phyloP scores from a whole-genome alignment of 1,140 invertebrate species.

The Ceratosolen solmsi region DNA sequence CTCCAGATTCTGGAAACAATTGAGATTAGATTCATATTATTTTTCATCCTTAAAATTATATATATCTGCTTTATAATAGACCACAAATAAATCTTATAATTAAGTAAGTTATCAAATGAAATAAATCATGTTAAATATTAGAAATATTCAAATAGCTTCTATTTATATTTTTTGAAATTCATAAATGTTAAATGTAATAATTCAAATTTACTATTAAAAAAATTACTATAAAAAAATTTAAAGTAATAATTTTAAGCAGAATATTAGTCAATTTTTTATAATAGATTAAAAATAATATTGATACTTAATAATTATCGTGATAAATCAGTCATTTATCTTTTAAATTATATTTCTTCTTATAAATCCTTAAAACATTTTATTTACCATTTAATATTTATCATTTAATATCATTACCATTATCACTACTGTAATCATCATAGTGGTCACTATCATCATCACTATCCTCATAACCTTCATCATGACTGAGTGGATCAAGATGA shows the following conservation, averaged over 20 bases:
- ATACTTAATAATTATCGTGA: too few species aligned
- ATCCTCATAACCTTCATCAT: constrained; percentile 84
- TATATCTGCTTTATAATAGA: too few species aligned
- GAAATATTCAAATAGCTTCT: too few species aligned
- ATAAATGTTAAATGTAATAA: not conserved
- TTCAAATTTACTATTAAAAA: not conserved
- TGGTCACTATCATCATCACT: constrained; percentile 87
- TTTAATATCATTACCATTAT: constrained; percentile 76
- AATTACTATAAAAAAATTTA: not conserved
- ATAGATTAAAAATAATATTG: too few species aligned
- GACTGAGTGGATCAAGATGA: constrained; percentile 84
- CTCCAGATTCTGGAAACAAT: constrained; percentile 76
- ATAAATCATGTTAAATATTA: too few species aligned
- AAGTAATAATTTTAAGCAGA: not conserved
- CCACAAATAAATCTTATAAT: too few species aligned
- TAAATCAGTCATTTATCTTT: too few species aligned
- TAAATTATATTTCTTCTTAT: too few species aligned
- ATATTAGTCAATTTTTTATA: too few species aligned
- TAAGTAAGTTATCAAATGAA: too few species aligned
- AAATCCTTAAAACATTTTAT: too few species aligned
- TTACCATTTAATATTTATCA: too few species aligned
- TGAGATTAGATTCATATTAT: not conserved
- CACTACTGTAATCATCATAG: constrained; percentile 89
- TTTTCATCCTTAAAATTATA: not conserved
- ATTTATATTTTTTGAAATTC: not conserved